Conservation (phyloP, 2,888 invertebrate genomes). For the Priocnemis perturbator region DNA sequence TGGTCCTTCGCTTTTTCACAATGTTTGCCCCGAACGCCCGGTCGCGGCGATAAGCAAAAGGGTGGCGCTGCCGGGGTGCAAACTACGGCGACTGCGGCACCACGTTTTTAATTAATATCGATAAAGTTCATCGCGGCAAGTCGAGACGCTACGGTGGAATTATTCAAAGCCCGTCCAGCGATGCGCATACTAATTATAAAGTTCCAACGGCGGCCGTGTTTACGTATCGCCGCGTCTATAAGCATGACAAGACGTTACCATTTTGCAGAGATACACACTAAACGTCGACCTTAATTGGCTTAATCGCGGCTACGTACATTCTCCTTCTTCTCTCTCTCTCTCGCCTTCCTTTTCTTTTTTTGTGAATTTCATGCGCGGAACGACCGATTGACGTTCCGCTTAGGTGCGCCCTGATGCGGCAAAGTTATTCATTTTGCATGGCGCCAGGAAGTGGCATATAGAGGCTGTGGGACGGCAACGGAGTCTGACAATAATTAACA, state of each 20-base stretch:
- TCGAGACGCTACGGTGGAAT: slow-evolving; percentile 51
- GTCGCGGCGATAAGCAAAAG: slow-evolving; percentile 66
- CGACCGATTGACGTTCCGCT: no score
- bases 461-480: no score
- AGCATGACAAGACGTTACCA: slow-evolving; percentile 32
- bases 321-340: not conserved
- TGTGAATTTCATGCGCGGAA: no score
- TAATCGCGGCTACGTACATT: not conserved
- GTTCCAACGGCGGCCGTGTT: slow-evolving; percentile 51
- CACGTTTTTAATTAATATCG: slow-evolving; percentile 69
- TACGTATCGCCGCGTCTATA: slow-evolving; percentile 48
- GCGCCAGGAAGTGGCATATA: no score
- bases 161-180: slow-evolving; percentile 58
- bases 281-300: slow-evolving; percentile 12
- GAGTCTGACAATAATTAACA: no score
- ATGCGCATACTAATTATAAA: slow-evolving; percentile 60
- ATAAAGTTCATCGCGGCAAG: slow-evolving; percentile 58
- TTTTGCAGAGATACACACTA: slow-evolving; percentile 4
- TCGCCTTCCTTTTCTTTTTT: not conserved
- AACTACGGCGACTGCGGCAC: slow-evolving; percentile 59
- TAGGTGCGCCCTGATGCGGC: no score
- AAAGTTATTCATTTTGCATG: no score
- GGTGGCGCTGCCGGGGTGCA: slow-evolving; percentile 47
- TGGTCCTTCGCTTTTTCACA: slow-evolving; percentile 73
- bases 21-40: slow-evolving; percentile 70